phyloP scores from a whole-genome alignment of 2,113 vertebrate species.

The Nannospalax galili region DNA sequence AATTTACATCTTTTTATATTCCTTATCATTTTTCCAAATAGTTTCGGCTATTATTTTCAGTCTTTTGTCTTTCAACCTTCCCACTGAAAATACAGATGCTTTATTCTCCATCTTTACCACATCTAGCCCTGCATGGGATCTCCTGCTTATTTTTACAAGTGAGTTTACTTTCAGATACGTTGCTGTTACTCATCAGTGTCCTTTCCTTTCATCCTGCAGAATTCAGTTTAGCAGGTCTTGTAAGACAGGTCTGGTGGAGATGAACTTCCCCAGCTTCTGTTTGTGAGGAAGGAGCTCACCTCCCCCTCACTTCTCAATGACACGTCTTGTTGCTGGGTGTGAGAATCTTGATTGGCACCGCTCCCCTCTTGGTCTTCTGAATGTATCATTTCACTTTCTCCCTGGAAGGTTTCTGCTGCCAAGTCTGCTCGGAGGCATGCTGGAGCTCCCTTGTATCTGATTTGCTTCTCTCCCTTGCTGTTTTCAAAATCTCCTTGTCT shows the following conservation, averaged over 20 bases:
- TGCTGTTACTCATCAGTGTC: too few species aligned
- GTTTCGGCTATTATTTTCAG: background rate
- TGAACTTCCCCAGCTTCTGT: background rate
- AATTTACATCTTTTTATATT: background rate
- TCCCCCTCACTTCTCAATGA: background rate
- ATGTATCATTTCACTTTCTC: background rate
- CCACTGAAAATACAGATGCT: background rate
- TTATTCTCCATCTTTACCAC: background rate
- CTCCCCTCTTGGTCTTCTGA: background rate
- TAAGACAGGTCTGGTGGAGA: background rate
- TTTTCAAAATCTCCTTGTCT: too few species aligned
- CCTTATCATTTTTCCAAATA: background rate
- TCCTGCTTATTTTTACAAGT: background rate
- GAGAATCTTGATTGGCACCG: background rate
- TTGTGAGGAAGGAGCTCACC: background rate
- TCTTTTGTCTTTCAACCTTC: background rate
- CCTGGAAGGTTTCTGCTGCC: background rate
- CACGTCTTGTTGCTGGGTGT: background rate
- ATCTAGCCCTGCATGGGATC: background rate
- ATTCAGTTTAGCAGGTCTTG: background rate
- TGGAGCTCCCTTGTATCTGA: background rate
- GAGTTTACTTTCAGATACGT: background rate
- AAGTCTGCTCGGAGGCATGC: background rate
- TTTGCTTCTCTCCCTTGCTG: background rate
- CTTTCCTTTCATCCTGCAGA: background rate